Evolutionary conservation across 1,140 invertebrate genomes (phyloP).

Genomic region (Sitobion miscanthi): DNA sequence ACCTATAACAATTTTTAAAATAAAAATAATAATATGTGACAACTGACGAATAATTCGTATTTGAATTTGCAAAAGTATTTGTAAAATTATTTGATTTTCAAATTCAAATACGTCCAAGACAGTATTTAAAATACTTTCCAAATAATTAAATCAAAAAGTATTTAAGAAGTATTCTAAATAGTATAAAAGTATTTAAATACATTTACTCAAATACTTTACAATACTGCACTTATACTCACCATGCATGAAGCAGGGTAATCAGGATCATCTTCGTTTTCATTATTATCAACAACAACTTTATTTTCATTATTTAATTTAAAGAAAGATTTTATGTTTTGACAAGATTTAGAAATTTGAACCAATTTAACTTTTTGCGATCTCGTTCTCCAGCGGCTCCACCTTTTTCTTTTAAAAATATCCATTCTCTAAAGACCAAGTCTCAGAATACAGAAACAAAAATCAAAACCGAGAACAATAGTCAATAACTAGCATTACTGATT

Average conservation of each 20-base stretch:
- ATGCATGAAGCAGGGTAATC: background rate
- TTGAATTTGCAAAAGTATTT: too few species aligned
- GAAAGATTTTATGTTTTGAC: conserved; percentile 25
- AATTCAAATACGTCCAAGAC: too few species aligned
- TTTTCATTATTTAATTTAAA: conserved; percentile 27
- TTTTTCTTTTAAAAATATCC: background rate
- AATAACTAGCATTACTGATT: background rate
- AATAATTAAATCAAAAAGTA: too few species aligned
- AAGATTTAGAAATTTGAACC: background rate
- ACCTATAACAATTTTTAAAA: too few species aligned
- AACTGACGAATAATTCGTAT: too few species aligned
- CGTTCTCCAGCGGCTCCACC: conserved; percentile 11
- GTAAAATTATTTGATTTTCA: too few species aligned
- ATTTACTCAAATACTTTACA: too few species aligned
- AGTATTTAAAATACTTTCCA: too few species aligned
- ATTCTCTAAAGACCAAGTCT: too few species aligned
- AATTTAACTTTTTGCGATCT: conserved; percentile 32
- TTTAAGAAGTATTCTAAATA: too few species aligned
- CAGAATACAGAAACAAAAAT: background rate
- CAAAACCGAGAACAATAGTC: background rate
- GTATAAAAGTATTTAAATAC: too few species aligned
- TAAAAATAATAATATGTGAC: too few species aligned
- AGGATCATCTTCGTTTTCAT: conserved; percentile 22
- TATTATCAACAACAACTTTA: background rate
- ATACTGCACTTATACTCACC: background rate